Base-by-base conservation (phyloP, 2,888 invertebrate species). In the Agonopterix subpropinquella region DNA sequence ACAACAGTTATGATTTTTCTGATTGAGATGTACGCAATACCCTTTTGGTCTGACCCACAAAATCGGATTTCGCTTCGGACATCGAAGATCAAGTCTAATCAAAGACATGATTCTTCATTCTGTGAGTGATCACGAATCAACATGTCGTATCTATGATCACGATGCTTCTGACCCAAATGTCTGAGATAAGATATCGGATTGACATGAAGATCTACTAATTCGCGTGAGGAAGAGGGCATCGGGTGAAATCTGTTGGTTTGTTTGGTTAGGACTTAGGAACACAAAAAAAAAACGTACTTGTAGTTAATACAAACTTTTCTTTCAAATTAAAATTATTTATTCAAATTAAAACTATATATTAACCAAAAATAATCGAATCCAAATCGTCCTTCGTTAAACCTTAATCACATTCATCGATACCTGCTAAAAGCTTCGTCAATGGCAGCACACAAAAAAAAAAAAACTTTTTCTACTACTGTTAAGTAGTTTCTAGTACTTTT, bases 121-220 rank as follows among this genome's bases (percentile, higher is more conserved):
- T 67, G 52, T 73, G 75, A 78, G 59, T 73, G 77, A 79, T 80
- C 80, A 77, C 80, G 71, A 72, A 73, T 67, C 70, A 73, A 77
- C 70, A 69, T 75, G 73, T 73, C 72, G 65, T 71, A 78, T 78
- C 75, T 69, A 50, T 49, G 69, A 79, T 81, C 80, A 75, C 72
- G 80, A 80, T 65, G 67, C 66, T 70, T 66, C 70, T 83, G 76
- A 83, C 86, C 84, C 66, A 71, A 80, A 86, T 83, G 77, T 76
- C 73, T 54, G 50, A 71, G 83, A 83, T 83, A 76, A 65, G 62
- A 53, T 64, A 82, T 82, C 76, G 53, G 73, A 77, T 70, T 77
- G 83, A 83, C 74, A 72, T 72, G 75, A 75, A 83, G 80, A 80
- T 79, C 70, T 77, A 77, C 76, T 73, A 73, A 77, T 75, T 68